Percentiles rank a stretch among this genome's conserved stretches.
Conservation (phyloP, 2,113 vertebrate genomes). For the Xenopus borealis region DNA sequence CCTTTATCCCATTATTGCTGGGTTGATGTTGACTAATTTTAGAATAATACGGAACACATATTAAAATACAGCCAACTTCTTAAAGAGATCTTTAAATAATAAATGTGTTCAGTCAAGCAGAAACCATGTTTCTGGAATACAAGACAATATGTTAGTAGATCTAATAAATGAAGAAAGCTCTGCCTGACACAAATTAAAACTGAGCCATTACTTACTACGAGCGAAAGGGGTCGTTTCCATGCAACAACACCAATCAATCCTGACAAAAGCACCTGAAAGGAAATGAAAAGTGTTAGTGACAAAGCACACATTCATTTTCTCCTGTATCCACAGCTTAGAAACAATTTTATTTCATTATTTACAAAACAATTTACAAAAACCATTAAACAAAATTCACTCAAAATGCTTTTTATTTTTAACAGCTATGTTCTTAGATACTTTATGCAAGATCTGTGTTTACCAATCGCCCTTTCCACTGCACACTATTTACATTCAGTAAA, state of each 20-base stretch:
- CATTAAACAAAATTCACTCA: no score
- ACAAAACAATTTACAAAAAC: no score
- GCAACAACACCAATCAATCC: constrained; percentile 95
- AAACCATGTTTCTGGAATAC: not conserved
- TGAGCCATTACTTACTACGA: constrained; percentile 82
- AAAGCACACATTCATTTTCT: constrained; percentile 4
- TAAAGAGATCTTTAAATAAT: not conserved
- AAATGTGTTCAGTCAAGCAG: not conserved
- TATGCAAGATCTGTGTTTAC: no score
- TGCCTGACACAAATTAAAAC: constrained; percentile 8
- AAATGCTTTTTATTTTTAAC: no score
- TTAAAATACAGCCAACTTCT: not conserved
- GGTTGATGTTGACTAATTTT: no score
- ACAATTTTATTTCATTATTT: no score
- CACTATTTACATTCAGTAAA: no score
- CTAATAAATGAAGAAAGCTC: not conserved
- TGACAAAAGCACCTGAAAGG: constrained; percentile 87
- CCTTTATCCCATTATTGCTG: no score
- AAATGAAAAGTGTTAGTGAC: constrained; percentile 38
- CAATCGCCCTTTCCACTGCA: no score
- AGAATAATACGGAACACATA: no score
- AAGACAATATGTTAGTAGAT: constrained; percentile 1
- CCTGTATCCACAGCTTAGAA: not conserved
- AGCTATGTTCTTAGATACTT: no score
- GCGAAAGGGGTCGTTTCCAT: constrained; percentile 95